phyloP scores from a whole-genome alignment of 2,113 vertebrate genomes.

The Thomomys bottae region DNA sequence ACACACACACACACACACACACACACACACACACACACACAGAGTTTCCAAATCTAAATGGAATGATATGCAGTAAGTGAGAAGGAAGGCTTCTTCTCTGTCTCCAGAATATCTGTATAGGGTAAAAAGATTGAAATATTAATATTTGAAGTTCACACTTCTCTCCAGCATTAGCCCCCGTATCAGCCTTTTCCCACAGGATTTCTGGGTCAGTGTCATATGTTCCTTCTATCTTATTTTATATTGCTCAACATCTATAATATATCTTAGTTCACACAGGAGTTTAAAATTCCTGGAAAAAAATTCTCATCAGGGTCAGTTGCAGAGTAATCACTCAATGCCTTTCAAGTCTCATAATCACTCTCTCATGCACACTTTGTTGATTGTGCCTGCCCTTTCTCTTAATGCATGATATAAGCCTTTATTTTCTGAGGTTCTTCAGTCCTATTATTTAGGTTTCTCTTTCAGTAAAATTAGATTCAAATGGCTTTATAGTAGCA shows the following conservation, averaged over 20 bases:
- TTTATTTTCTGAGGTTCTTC: background rate
- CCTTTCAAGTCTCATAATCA: background rate
- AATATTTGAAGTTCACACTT: background rate
- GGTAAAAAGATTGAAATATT: background rate
- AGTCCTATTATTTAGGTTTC: background rate
- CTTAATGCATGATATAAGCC: background rate
- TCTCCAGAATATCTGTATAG: background rate
- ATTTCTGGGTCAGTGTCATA: rapidly evolving
- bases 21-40: too few relatives aligned
- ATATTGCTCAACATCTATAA: too few relatives aligned
- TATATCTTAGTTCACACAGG: too few relatives aligned
- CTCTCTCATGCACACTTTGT: background rate
- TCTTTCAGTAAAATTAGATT: background rate
- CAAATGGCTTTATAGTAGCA: background rate
- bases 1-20: too few relatives aligned
- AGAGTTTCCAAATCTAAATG: background rate
- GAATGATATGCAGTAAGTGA: background rate
- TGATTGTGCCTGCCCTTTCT: background rate
- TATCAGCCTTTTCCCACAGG: background rate
- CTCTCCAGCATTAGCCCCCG: background rate
- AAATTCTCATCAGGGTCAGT: background rate
- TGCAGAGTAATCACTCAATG: background rate
- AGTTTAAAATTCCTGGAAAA: background rate
- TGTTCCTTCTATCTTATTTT: background rate
- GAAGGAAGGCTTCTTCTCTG: rapidly evolving